Evolutionary conservation across 2,888 invertebrate genomes (phyloP).

Genomic region (Cyrtodaria siliqua): DNA sequence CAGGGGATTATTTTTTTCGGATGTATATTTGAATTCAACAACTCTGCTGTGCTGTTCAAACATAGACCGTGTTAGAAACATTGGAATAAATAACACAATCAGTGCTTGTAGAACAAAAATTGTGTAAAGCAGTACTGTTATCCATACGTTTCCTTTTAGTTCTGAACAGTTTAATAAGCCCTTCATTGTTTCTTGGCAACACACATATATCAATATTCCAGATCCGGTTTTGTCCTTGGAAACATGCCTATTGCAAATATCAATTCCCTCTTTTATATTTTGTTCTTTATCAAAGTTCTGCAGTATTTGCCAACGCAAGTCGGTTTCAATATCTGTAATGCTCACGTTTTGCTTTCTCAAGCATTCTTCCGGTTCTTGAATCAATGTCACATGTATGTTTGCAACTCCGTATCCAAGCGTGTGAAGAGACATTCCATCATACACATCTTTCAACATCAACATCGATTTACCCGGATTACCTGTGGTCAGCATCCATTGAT

Average conservation of each 20-base stretch:
- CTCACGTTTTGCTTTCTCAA: conserved; percentile 6
- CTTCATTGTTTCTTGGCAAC: conserved; percentile 22
- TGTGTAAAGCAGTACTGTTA: conserved; percentile 19
- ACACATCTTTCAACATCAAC: conserved; percentile 44
- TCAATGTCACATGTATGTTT: conserved; percentile 17
- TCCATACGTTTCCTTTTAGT: conserved; percentile 30
- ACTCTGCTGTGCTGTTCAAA: conserved; percentile 10
- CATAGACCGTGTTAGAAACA: conserved; percentile 19
- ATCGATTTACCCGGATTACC: conserved; percentile 34
- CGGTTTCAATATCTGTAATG: conserved; percentile 17
- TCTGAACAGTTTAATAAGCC: conserved; percentile 24
- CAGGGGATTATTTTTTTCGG: conserved; percentile 3
- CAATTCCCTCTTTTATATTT: conserved; percentile 1
- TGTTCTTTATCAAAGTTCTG: conserved; percentile 32
- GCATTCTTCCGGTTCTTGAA: conserved; percentile 37
- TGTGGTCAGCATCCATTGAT: conserved; percentile 37
- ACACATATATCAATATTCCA: conserved; percentile 26
- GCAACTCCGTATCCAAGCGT: conserved; percentile 44
- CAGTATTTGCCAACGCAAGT: conserved; percentile 21
- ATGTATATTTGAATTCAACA: conserved; percentile 17
- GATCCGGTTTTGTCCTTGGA: not conserved
- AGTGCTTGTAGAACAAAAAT: conserved; percentile 35
- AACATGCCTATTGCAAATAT: conserved; percentile 48
- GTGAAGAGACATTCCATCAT: conserved; percentile 46
- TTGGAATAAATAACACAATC: conserved; percentile 41